Base-by-base conservation (phyloP, 1,140 invertebrate genomes). In the Steinernema khuongi region DNA sequence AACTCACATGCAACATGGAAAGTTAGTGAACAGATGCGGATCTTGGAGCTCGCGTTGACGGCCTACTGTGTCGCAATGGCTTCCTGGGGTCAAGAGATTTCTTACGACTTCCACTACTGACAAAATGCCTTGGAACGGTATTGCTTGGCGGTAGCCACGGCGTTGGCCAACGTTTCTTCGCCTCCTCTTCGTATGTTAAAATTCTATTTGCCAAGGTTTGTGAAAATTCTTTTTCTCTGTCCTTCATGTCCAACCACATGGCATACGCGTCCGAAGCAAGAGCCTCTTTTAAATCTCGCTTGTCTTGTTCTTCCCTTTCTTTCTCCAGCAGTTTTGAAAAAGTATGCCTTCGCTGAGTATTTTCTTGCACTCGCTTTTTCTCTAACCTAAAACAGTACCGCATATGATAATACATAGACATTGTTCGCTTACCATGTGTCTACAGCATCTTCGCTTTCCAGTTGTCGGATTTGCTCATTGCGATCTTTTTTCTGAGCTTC, bases 211-310 rank as follows among this genome's bases (percentile, higher is more conserved):
- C 50, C 14, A 60, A 14, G 19, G 50, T n/a, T 26, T 60, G 14
- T 22, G 19, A 14, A 22, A 60, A 60, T n/a, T 60, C 50, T 22
- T 22, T 60, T 22, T 60, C 50, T 22, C 26, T 60, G 50, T 60
- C 50, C 50, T 60, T 60, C 50, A 60, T 60, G 11, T 60, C 50
- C 7, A 60, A 22, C 50, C 50, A 60, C 50, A 60, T 22, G 22
- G 4, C 26, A 22, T 60, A 60, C 14, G 50, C 50, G 4, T 60
- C 50, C 50, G 50, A 17, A 7, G 50, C 50, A 14, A 60, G 50
- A 2, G 22, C 19, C 4, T 60, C 50, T 26, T 60, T 60, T 14
- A n/a, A 60, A 14, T 60, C 50, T 26, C 26, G 14, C 19, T 60
- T 22, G 50, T 7, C 19, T 22, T 14, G 4, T 22, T 60, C 50